These are phyloP conservation scores for Calidris pygmaea DNA, from an alignment of 2,113 vertebrate species.

Conservation along the genomic window DNA sequence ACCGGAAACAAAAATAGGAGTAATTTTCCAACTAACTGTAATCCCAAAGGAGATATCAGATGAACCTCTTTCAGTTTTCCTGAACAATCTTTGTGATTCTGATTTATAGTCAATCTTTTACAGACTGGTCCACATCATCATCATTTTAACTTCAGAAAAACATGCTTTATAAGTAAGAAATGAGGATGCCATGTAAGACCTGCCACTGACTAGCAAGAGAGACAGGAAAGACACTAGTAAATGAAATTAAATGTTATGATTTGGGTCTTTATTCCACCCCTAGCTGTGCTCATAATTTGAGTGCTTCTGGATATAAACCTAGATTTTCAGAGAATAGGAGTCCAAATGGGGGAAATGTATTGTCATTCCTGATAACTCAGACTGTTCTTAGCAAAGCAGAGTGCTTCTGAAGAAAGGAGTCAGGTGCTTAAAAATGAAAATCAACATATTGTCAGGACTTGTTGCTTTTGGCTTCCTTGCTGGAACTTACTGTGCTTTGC, in stretches of 20 bases:
- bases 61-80: not conserved
- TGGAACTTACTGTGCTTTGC: not conserved
- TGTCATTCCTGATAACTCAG: not conserved
- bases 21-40: not conserved
- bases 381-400: not conserved
- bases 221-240: not conserved
- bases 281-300: not conserved
- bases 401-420: not conserved
- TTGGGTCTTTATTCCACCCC: not conserved
- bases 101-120: not conserved
- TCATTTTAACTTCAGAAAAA: not conserved
- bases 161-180: not conserved
- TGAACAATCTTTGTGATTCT: not conserved
- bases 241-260: not conserved
- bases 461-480: not conserved
- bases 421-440: not conserved
- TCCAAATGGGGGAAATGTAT: not conserved
- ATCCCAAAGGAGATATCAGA: not conserved
- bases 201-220: not conserved
- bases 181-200: not conserved
- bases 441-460: not conserved
- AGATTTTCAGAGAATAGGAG: not conserved
- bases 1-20: not conserved
- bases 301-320: not conserved
- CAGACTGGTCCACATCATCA: not conserved